Evolutionary conservation across 2,797 vertebrate species (phyloP).

Genomic region (Vultur gryphus): DNA sequence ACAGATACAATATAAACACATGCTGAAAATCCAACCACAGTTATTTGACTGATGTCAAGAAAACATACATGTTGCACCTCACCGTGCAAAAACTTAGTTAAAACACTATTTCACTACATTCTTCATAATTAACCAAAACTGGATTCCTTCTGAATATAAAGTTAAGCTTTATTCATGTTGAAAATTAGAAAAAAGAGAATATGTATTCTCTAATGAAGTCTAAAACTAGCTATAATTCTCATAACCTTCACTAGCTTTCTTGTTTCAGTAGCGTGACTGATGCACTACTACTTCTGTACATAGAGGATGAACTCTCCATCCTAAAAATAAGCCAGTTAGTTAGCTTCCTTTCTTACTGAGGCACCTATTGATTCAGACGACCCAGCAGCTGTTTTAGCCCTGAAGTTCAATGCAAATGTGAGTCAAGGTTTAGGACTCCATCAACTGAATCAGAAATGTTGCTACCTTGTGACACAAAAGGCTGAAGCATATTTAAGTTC

Average conservation of each 20-base stretch:
- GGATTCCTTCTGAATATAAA: not conserved
- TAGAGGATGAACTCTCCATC: not conserved
- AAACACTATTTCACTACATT: not conserved
- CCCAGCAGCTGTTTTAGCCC: not conserved
- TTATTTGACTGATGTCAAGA: not conserved
- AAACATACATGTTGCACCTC: not conserved
- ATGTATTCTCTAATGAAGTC: not conserved
- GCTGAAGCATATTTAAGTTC: not conserved
- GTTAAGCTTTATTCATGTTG: not conserved
- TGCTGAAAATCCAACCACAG: not conserved
- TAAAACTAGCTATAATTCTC: not conserved
- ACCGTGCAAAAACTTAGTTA: not conserved
- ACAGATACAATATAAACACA: not conserved
- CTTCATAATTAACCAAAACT: not conserved
- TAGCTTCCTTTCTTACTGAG: not conserved
- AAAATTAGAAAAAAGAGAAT: not conserved
- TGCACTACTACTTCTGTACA: not conserved
- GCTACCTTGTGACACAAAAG: not conserved
- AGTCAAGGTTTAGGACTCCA: not conserved
- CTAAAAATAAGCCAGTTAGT: not conserved
- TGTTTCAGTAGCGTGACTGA: not conserved
- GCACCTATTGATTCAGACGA: not conserved
- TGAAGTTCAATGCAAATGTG: not conserved
- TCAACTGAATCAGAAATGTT: not conserved
- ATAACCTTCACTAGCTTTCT: not conserved